Percentiles rank a stretch among this genome's conserved stretches.
These are phyloP conservation scores for Taxidea taxus DNA, from an alignment of 2,113 vertebrate genomes.

Conservation along the genomic window DNA sequence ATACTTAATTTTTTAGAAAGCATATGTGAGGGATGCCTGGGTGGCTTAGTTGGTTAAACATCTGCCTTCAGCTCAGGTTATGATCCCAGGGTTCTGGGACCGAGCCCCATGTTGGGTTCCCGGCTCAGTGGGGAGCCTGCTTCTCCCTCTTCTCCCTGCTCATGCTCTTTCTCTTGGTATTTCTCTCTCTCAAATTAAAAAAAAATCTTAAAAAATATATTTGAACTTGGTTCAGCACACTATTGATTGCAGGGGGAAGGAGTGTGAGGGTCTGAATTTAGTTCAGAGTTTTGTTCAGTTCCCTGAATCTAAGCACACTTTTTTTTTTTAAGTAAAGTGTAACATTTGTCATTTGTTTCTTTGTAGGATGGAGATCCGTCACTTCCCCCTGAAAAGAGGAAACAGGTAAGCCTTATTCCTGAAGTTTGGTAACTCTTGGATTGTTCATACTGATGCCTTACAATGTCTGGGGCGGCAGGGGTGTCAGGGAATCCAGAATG, in stretches of 20 bases:
- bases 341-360: constrained; percentile 46
- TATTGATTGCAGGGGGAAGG: not conserved
- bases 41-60: not conserved
- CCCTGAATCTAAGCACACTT: not conserved
- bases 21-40: not conserved
- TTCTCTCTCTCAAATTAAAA: not conserved
- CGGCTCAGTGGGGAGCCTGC: not conserved
- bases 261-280: not conserved
- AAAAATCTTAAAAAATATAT: not conserved
- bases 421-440: not conserved
- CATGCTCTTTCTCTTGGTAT: not conserved
- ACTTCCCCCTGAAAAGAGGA: constrained; percentile 96
- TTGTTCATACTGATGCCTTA: not conserved
- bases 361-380: constrained; percentile 95
- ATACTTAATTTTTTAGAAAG: not conserved
- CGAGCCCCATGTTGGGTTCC: not conserved
- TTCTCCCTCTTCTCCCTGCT: not conserved
- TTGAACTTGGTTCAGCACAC: not conserved
- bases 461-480: not conserved
- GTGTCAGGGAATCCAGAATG: not conserved
- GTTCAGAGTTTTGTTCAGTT: not conserved
- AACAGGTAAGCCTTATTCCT: constrained; percentile 87
- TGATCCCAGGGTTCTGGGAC: not conserved
- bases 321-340: constrained; percentile 9
- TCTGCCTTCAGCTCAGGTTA: not conserved